Percentiles rank a stretch among this genome's conserved stretches.
phyloP scores from a whole-genome alignment of 2,113 vertebrate species.

The Bufo gargarizans region DNA sequence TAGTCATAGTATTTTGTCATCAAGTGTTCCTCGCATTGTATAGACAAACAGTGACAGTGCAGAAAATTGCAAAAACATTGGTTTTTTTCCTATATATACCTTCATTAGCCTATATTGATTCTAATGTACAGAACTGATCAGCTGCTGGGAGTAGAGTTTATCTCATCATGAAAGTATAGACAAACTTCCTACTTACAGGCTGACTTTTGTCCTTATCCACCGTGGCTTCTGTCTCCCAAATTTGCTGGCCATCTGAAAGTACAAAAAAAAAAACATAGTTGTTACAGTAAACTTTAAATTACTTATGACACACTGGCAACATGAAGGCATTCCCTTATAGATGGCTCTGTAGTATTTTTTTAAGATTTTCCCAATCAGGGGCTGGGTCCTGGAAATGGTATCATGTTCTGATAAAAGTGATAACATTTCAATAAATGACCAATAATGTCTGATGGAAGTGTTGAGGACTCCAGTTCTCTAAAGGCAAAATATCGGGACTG shows the following conservation, averaged over 20 bases:
- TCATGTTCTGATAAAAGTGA: not conserved
- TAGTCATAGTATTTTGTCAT: no score
- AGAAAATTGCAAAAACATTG: no score
- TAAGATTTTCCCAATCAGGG: not conserved
- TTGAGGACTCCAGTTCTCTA: constrained; percentile 3
- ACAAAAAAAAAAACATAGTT: not conserved
- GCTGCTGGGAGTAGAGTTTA: no score
- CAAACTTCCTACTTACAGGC: constrained; percentile 77
- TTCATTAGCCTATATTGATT: no score
- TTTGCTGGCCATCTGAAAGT: constrained; percentile 90
- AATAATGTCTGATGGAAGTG: not conserved
- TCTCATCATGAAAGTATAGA: no score
- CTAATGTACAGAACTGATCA: no score
- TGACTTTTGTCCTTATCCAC: constrained; percentile 99
- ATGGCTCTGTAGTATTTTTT: not conserved
- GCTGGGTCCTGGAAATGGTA: not conserved
- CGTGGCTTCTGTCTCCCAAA: constrained; percentile 96
- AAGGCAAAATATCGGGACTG: not conserved
- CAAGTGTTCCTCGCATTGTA: no score
- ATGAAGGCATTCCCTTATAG: not conserved
- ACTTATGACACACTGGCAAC: not conserved
- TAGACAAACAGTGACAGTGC: no score
- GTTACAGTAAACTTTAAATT: not conserved
- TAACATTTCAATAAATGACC: not conserved
- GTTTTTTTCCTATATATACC: no score